phyloP scores from a whole-genome alignment of 2,888 invertebrate genomes.

The Leptopterna dolabrata region DNA sequence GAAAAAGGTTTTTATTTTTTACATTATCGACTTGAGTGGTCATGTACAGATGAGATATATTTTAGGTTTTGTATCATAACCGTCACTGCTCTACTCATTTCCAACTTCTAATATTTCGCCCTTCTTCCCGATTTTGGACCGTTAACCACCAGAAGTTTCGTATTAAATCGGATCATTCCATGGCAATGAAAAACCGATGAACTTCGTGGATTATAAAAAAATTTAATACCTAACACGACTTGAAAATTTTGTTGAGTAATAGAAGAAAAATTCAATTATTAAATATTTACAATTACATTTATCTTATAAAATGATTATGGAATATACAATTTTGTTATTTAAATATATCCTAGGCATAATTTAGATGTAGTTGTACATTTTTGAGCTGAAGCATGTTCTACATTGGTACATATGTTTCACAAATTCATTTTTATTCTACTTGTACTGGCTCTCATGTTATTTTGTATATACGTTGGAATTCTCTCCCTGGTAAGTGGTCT shows the following conservation, averaged over 20 bases:
- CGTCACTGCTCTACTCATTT: neutral
- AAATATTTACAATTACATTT: slow-evolving; percentile 8
- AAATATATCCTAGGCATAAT: slow-evolving; percentile 27
- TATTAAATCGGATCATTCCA: slow-evolving; percentile 32
- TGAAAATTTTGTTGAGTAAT: neutral
- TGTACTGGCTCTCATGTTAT: slow-evolving; percentile 20
- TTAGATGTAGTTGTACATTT: slow-evolving; percentile 48
- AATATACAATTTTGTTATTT: slow-evolving; percentile 30
- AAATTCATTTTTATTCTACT: slow-evolving; percentile 12
- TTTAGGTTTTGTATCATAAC: slow-evolving; percentile 58
- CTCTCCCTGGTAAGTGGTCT: neutral
- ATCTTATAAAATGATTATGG: neutral
- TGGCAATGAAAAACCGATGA: neutral
- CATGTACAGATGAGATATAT: slow-evolving; percentile 58
- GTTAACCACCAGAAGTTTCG: slow-evolving; percentile 16
- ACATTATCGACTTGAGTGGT: slow-evolving; percentile 55
- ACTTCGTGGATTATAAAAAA: neutral
- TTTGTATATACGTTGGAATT: slow-evolving; percentile 28
- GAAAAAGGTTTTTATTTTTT: slow-evolving; percentile 57
- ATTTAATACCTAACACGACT: neutral
- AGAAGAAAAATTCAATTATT: neutral
- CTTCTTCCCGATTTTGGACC: slow-evolving; percentile 41
- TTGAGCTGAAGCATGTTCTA: slow-evolving; percentile 5
- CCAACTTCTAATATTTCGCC: slow-evolving; percentile 20
- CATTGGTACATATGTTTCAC: slow-evolving; percentile 32